These are phyloP conservation scores for Oceanodroma tethys DNA, from an alignment of 2,113 vertebrate species.

Conservation along the genomic window DNA sequence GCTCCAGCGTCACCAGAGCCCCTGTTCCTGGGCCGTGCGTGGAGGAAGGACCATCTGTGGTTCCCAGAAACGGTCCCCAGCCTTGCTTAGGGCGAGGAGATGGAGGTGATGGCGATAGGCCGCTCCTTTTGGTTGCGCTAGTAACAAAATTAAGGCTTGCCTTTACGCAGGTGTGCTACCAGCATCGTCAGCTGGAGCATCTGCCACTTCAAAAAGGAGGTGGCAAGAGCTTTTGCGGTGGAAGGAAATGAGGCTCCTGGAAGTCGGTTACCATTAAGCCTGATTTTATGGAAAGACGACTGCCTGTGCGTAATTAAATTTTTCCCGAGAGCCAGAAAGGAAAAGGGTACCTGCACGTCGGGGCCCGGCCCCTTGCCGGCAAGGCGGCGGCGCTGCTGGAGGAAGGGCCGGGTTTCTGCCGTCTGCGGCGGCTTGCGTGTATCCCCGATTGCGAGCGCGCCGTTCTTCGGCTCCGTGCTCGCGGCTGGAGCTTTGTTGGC, in stretches of 20 bases:
- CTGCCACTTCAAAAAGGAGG: background rate
- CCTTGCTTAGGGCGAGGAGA: background rate
- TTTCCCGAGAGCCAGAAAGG: background rate
- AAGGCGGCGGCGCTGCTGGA: background rate
- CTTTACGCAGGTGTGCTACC: background rate
- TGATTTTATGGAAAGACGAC: background rate
- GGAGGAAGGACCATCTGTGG: background rate
- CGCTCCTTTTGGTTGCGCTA: background rate
- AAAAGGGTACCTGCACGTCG: rapidly evolving
- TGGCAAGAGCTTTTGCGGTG: background rate
- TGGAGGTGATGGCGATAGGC: background rate
- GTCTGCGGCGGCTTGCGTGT: rapidly evolving
- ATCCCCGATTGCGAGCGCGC: rapidly evolving
- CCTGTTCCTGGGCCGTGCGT: rapidly evolving
- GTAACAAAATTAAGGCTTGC: background rate
- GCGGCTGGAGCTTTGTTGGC: rapidly evolving
- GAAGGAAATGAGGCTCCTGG: background rate
- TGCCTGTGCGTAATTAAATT: rapidly evolving
- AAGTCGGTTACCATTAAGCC: no score
- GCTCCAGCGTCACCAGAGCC: background rate
- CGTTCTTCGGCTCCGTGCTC: rapidly evolving
- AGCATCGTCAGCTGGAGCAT: background rate
- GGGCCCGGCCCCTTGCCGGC: background rate
- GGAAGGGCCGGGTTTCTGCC: background rate
- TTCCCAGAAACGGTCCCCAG: background rate